Base-by-base conservation (phyloP, 2,113 vertebrate species). In the Eclectus roratus region DNA sequence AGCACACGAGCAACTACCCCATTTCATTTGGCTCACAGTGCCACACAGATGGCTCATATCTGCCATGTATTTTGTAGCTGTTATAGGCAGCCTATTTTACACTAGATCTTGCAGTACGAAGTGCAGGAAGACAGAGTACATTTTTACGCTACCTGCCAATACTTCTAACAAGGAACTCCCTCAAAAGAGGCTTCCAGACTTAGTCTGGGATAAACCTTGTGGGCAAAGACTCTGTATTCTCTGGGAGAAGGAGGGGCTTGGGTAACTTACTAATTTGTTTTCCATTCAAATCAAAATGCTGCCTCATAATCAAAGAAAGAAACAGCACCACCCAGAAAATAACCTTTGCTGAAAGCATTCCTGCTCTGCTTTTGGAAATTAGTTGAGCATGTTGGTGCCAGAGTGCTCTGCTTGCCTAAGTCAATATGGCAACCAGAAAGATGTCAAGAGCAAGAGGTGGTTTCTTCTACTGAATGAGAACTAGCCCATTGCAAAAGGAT, bases 371-470 rank as follows among this genome's bases (percentile, higher is more conserved):
- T 81, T 90, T 5, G 1, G 60, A 73, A 70, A 24, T 39, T 1
- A 1, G 10, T 23, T 41, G 49, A 63, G 7, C 66, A 10, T 28
- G 15, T 63, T 70, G 31, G 24, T 70, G 28, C 13, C 17, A 33
- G 35, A 58, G 41, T 21, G 20, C 44, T 89, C 9, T 7, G 41
- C 65, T 89, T 89, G 11, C 33, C 12, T 46, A 18, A 64, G 49
- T 58, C 31, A 56, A 19, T 31, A 52, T 17, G 39, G 60, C 41
- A 66, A 33, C 33, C 14, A 69, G 52, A 85, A 84, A 72, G 52
- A 69, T 0, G 0, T 47, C 53, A 65, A 53, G 33, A 88, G 66
- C 0, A 0, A 74, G 28, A 70, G 24, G 13, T 0, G 2, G n/a
- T 37, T 91, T 84, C 69, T 81, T 41, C 61, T 18, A 5, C n/a